These are phyloP conservation scores for Pseudococcus jackbeardsleyi DNA, from an alignment of 2,888 invertebrate genomes.

Conservation along the genomic window DNA sequence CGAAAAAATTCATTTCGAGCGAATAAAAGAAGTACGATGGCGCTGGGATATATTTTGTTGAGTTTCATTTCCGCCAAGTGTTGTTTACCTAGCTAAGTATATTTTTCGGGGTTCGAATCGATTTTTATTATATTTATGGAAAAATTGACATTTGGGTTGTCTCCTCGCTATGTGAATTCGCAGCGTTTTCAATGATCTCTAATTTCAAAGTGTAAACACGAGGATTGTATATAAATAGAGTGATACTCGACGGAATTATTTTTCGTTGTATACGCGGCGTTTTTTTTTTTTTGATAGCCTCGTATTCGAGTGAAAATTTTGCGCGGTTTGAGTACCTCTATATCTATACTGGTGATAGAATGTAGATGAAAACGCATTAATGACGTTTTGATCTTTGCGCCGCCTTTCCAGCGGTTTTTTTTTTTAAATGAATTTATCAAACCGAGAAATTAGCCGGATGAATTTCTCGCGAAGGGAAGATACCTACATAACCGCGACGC, in stretches of 20 bases:
- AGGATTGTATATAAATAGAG: not conserved
- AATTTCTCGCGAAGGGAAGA: not conserved
- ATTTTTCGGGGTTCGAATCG: not conserved
- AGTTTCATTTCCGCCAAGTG: constrained; percentile 32
- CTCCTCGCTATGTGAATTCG: not conserved
- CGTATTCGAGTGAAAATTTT: not conserved
- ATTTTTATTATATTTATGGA: constrained; percentile 29
- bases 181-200: not conserved
- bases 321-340: not conserved
- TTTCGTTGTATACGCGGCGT: not conserved
- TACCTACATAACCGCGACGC: not conserved
- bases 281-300: not conserved
- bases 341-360: not conserved
- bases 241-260: not conserved
- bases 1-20: not conserved
- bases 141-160: constrained; percentile 2
- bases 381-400: constrained; percentile 2
- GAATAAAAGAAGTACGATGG: not conserved
- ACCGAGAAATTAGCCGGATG: constrained; percentile 10
- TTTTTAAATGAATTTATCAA: not conserved
- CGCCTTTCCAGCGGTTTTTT: not conserved
- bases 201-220: constrained; percentile 14
- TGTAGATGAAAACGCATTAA: not conserved
- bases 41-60: not conserved
- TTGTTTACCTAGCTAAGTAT: constrained; percentile 10